Base-by-base conservation (phyloP, 2,888 invertebrate species). In the Halictus ligatus region DNA sequence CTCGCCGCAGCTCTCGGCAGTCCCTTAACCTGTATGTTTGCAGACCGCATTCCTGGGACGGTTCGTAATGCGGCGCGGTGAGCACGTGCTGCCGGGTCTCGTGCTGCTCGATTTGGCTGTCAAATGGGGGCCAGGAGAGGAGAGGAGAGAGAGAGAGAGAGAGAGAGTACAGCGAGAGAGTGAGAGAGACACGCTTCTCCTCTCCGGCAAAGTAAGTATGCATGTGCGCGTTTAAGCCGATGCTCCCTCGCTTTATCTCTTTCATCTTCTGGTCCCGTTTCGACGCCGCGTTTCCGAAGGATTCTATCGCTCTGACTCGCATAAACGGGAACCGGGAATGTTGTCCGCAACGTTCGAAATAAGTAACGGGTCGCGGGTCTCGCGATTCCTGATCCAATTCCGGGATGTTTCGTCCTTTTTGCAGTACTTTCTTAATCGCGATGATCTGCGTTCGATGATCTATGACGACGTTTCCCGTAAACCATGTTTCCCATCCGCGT, bases 1-100 rank as follows among this genome's bases (percentile, higher is more conserved):
- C 84, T 72, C 81, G 83, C 81, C 81, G 81, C 67, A 35, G 21
- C 80, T 78, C 82, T 54, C 87, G 79, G 82, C 76, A 78, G 83
- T 86, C 85, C 88, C 83, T 86, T 83, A 86, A 86, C 88, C 88
- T 82, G 88, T 79, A 74, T 88, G 86, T 88, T 87, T 89, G 88
- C 88, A 75, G 88, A 88, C 88, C 88, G 79, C 88, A 89, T 88
- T 89, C 88, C 88, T 85, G 69, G 72, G 83, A 75, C 72, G 88
- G 79, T 69, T 86, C 79, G 88, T 84, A 82, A 88, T 81, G 86
- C 80, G 78, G 78, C 64, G 69, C 67, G 35, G 54, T 69, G 83
- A 77, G 86, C 88, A 88, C 88, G 88, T 84, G 88, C 88, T 73
- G 54, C 78, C 60, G 80, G 78, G 71, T 72, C 81, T 83, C 81